phyloP scores from a whole-genome alignment of 2,113 vertebrate genomes.

The Chionomys nivalis region DNA sequence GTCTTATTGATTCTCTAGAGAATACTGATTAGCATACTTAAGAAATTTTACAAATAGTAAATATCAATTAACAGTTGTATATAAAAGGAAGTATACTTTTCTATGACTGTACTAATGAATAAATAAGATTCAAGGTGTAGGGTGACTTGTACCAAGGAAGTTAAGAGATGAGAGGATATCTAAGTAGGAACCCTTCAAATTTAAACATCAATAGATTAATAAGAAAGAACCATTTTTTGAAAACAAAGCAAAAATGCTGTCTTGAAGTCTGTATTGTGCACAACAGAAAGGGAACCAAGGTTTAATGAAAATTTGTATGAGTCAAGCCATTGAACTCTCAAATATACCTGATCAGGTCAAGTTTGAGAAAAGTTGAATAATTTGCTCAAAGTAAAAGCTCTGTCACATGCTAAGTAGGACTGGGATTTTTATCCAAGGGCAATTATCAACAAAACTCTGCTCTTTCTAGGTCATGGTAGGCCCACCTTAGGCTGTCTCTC shows the following conservation, averaged over 20 bases:
- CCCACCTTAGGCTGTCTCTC: fast-evolving
- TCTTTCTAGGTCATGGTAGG: background rate
- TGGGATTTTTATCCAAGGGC: background rate
- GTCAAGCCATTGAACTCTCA: background rate
- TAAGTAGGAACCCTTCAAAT: background rate
- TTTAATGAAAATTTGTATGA: background rate
- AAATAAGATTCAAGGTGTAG: background rate
- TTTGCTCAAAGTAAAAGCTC: background rate
- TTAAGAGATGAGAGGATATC: background rate
- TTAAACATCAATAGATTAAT: background rate
- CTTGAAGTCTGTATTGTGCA: fast-evolving
- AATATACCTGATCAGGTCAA: background rate
- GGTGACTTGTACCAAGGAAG: background rate
- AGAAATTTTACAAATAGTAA: background rate
- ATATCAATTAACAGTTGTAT: background rate
- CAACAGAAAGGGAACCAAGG: background rate
- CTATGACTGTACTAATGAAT: background rate
- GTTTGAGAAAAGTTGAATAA: background rate
- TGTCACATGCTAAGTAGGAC: background rate
- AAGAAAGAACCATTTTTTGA: background rate
- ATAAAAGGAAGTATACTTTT: background rate
- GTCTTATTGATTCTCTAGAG: background rate
- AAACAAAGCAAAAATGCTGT: background rate
- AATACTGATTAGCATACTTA: background rate
- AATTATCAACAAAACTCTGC: background rate